Percentiles rank a stretch among this genome's conserved stretches.
These are phyloP conservation scores for Conomelus anceps DNA, from an alignment of 2,888 invertebrate genomes.

Conservation along the genomic window DNA sequence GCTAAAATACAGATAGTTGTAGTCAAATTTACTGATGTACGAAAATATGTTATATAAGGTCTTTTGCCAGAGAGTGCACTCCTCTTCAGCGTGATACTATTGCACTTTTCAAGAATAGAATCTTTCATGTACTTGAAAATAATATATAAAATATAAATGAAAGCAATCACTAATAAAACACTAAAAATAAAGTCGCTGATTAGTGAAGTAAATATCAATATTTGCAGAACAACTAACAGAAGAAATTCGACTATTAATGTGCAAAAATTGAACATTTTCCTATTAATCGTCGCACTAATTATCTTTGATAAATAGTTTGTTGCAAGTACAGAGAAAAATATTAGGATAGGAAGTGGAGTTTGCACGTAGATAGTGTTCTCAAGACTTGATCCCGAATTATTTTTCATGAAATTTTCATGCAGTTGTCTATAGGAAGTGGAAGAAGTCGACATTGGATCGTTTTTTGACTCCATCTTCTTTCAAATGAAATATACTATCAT, in stretches of 20 bases:
- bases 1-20: constrained; percentile 82
- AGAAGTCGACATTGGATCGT: too few relatives aligned
- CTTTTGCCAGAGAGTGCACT: constrained; percentile 15
- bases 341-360: background rate
- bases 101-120: constrained; percentile 2
- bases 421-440: background rate
- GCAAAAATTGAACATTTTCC: background rate
- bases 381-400: constrained; percentile 7
- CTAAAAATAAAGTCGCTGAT: background rate
- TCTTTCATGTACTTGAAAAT: background rate
- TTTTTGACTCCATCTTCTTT: too few relatives aligned
- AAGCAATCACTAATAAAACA: background rate
- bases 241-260: background rate
- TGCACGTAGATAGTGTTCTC: background rate
- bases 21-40: constrained; percentile 63
- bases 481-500: background rate
- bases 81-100: background rate
- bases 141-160: background rate
- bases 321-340: constrained; percentile 5
- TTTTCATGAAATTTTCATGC: constrained; percentile 15
- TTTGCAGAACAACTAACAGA: background rate
- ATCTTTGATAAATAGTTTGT: background rate
- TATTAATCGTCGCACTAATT: background rate
- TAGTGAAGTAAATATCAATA: background rate
- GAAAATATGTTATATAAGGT: constrained; percentile 53